Conservation (phyloP, 2,797 vertebrate genomes). For the Scarus forsteni region DNA sequence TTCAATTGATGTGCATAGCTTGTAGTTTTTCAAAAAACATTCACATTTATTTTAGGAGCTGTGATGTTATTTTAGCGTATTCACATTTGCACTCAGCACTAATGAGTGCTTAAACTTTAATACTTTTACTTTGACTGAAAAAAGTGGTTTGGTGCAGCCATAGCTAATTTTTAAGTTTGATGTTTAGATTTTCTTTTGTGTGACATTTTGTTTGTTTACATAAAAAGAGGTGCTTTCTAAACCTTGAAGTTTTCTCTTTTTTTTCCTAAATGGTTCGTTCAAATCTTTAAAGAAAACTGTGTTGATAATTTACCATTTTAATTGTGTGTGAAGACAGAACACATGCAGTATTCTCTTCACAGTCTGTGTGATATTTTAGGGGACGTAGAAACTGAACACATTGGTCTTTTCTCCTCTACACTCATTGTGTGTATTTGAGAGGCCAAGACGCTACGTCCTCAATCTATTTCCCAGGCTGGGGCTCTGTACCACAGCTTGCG, state of each 20-base stretch:
- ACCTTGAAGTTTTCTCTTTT: neutral
- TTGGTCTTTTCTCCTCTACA: constrained; percentile 41
- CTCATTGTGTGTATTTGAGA: constrained; percentile 63
- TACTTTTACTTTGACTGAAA: too few species aligned
- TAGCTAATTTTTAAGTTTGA: neutral
- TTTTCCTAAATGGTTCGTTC: neutral
- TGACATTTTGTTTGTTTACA: neutral
- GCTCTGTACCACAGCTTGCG: constrained; percentile 65
- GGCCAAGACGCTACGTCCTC: constrained; percentile 57
- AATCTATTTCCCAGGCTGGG: constrained; percentile 80
- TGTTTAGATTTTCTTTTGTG: neutral
- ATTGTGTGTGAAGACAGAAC: neutral
- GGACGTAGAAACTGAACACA: constrained; percentile 27
- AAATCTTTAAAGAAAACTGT: neutral
- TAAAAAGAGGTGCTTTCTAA: neutral
- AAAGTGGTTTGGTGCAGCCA: too few species aligned
- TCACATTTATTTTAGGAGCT: too few species aligned
- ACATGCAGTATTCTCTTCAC: neutral
- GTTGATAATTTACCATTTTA: neutral
- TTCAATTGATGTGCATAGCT: too few species aligned
- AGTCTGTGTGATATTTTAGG: constrained; percentile 29
- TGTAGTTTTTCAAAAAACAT: too few species aligned
- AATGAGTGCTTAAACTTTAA: too few species aligned
- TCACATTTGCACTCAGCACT: too few species aligned
- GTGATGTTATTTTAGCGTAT: too few species aligned